Base-by-base conservation (phyloP, 2,113 vertebrate genomes). In the Zosterops hypoxanthus region DNA sequence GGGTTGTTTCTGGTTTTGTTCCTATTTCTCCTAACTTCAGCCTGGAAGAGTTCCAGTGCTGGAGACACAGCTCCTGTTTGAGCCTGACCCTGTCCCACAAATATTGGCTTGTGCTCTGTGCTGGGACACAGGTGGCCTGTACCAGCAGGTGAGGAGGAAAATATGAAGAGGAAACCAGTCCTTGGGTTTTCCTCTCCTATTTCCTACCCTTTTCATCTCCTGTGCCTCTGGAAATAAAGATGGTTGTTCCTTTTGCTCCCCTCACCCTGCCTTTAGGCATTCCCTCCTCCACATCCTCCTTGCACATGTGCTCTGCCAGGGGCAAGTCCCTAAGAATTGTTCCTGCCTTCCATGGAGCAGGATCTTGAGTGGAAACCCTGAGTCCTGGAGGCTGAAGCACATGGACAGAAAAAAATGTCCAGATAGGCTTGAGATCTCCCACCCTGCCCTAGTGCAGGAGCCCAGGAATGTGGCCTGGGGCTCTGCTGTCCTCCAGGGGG, bases 381-480 rank as follows among this genome's bases (percentile, higher is more conserved):
- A 24, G 8, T 16, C 12, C 25, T 41, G 56, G 26, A 41, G n/a
- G 2, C 19, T 9, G 49, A 24, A 31, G 26, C 14, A 49, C 3
- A 1, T 70, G 57, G 22, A 12, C n/a, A 69, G 8, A 26, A 22
- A 11, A 7, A 8, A 31, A 39, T 17, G 25, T 36, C 47, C 7
- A 21, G 26, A 31, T 12, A 26, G 22, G 33, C 7, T 49, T 39
- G 60, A 46, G 12, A 63, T 11, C 5, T 33, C 10, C 31, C 17
- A 25, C 13, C 4, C 22, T 49, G 4, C 31, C 20, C 1, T 36
- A 56, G 26, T 0, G 0, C 4, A 2, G 33, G 26, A 28, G 2
- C 3, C 5, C 36, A 31, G 77, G 29, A 50, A 19, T 3, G 21
- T 24, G 63, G 5, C 19, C n/a, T 33, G 12, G 60, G 9, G 14